Evolutionary conservation across 1,140 invertebrate species (phyloP).

Genomic region (Dinothrombium tinctorium): DNA sequence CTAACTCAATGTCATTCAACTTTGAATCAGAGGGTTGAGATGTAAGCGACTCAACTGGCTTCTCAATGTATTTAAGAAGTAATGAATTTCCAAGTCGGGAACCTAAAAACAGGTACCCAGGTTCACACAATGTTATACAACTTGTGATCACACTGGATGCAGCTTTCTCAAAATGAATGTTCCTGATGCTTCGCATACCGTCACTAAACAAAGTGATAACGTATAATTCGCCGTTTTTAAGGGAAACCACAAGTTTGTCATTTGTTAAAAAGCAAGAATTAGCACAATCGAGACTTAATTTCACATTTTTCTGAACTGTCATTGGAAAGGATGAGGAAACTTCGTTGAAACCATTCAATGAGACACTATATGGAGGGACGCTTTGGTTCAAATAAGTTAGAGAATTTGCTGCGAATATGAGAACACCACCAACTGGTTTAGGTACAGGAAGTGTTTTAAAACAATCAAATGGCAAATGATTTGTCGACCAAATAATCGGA

Average conservation of each 20-base stretch:
- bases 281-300: constrained; percentile 65
- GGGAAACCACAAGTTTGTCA: constrained; percentile 64
- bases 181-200: constrained; percentile 72
- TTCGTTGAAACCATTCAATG: constrained; percentile 70
- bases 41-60: constrained; percentile 32
- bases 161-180: constrained; percentile 82
- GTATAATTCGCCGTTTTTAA: constrained; percentile 85
- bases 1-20: too few species aligned
- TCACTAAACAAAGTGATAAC: constrained; percentile 82
- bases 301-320: constrained; percentile 18
- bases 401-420: constrained; percentile 76
- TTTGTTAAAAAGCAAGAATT: constrained; percentile 61
- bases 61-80: constrained; percentile 69
- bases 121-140: constrained; percentile 72
- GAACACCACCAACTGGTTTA: constrained; percentile 74
- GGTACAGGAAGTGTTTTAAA: constrained; percentile 59
- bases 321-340: constrained; percentile 34
- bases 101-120: constrained; percentile 82
- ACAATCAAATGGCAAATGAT: constrained; percentile 80
- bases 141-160: constrained; percentile 86
- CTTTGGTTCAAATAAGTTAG: constrained; percentile 92
- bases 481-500: constrained; percentile 87
- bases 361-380: constrained; percentile 86
- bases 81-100: constrained; percentile 91
- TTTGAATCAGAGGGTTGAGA: too few species aligned